These are phyloP conservation scores for Stenichneumon culpator DNA, from an alignment of 2,888 invertebrate genomes.

Conservation along the genomic window DNA sequence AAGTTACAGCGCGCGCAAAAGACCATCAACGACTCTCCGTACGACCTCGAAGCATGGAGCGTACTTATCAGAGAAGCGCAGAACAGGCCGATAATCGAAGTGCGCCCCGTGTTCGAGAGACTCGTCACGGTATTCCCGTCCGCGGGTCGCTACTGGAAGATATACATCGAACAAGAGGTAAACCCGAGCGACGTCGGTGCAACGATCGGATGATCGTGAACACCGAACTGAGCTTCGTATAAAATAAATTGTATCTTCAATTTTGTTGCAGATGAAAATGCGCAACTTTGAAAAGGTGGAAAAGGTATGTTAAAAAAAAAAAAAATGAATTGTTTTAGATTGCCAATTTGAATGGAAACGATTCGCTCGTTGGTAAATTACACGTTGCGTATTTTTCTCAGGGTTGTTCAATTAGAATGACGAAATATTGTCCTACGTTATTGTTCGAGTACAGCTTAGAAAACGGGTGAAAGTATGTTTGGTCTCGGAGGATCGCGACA, in stretches of 20 bases:
- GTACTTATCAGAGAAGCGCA: conserved; percentile 97
- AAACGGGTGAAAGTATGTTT: conserved; percentile 12
- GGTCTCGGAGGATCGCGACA: conserved; percentile 20
- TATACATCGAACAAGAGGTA: conserved; percentile 99
- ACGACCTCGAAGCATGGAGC: conserved; percentile 99
- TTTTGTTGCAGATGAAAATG: conserved; percentile 95
- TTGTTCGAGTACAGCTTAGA: conserved; percentile 25
- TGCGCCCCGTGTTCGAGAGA: conserved; percentile 96
- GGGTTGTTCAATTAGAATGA: conserved; percentile 73
- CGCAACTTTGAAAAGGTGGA: conserved; percentile 99
- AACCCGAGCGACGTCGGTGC: not conserved
- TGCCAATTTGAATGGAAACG: conserved; percentile 74
- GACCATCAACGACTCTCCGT: conserved; percentile 94
- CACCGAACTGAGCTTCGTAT: not conserved
- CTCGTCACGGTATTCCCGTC: conserved; percentile 98
- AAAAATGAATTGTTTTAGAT: conserved; percentile 71
- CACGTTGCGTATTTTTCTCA: conserved; percentile 60
- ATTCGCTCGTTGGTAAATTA: conserved; percentile 67
- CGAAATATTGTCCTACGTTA: conserved; percentile 32
- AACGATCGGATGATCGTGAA: not conserved
- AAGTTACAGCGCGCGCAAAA: conserved; percentile 93
- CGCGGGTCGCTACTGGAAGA: conserved; percentile 99
- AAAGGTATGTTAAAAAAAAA: conserved; percentile 91
- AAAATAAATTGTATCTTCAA: conserved; percentile 67
- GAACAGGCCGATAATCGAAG: conserved; percentile 94